These are phyloP conservation scores for Bombyx mandarina DNA, from an alignment of 1,140 invertebrate genomes.

Conservation along the genomic window DNA sequence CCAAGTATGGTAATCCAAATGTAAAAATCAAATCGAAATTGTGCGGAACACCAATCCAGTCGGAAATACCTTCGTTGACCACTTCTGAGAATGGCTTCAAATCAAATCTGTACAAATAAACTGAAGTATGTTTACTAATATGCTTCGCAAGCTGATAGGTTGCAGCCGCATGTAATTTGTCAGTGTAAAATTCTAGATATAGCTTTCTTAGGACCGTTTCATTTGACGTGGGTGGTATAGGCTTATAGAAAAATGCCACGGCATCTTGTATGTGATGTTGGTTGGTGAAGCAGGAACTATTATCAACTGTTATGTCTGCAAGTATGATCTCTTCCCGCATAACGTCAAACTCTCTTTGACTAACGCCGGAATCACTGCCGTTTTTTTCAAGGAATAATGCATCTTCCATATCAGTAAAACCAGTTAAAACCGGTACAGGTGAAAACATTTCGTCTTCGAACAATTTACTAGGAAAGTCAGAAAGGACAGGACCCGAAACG, in stretches of 20 bases:
- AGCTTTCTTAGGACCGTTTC: constrained; percentile 71
- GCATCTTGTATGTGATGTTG: constrained; percentile 80
- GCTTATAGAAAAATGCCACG: constrained; percentile 81
- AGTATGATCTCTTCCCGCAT: constrained; percentile 75
- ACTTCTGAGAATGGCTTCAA: constrained; percentile 77
- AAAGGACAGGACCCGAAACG: constrained; percentile 75
- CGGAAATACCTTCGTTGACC: constrained; percentile 75
- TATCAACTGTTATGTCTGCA: constrained; percentile 72
- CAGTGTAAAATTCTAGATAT: constrained; percentile 79
- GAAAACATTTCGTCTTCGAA: constrained; percentile 73
- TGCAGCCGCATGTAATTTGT: constrained; percentile 81
- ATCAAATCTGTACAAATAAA: constrained; percentile 83
- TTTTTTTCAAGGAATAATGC: constrained; percentile 73
- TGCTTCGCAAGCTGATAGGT: constrained; percentile 76
- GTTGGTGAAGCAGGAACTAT: constrained; percentile 78
- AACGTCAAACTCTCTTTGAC: constrained; percentile 71
- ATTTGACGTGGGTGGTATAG: constrained; percentile 74
- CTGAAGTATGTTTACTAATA: constrained; percentile 72
- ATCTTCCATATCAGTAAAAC: constrained; percentile 85
- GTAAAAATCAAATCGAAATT: constrained; percentile 84
- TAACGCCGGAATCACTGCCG: constrained; percentile 68
- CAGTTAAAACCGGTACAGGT: constrained; percentile 79
- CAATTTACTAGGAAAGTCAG: constrained; percentile 74
- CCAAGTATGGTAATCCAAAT: constrained; percentile 82
- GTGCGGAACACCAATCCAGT: constrained; percentile 83